Conservation (phyloP, 2,113 vertebrate genomes). For the Tupaia tana region DNA sequence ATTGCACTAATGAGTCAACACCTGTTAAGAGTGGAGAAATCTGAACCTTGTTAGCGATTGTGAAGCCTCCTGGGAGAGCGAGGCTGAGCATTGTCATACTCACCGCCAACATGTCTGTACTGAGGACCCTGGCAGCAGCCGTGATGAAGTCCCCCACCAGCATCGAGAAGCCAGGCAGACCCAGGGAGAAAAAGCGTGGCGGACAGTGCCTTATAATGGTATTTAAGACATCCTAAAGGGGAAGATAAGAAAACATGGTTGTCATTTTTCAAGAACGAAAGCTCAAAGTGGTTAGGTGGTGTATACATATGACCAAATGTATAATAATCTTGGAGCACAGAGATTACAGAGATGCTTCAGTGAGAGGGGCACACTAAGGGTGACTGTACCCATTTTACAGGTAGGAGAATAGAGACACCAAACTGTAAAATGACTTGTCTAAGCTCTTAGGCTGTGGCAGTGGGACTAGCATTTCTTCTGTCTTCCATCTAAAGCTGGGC, state of each 20-base stretch:
- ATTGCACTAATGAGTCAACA: constrained; percentile 82
- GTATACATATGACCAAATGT: neutral
- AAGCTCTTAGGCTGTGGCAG: neutral
- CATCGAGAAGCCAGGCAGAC: constrained; percentile 96
- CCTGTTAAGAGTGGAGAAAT: constrained; percentile 85
- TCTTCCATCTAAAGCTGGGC: neutral
- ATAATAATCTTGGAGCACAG: neutral
- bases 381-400: neutral
- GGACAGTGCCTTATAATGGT: constrained; percentile 95
- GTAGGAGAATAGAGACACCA: neutral
- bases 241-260: neutral
- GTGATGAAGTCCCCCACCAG: constrained; percentile 95
- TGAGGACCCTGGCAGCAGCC: constrained; percentile 91
- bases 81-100: constrained; percentile 81
- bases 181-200: constrained; percentile 96
- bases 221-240: constrained; percentile 93
- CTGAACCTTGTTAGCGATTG: constrained; percentile 80
- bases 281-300: neutral
- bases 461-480: neutral
- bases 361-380: neutral
- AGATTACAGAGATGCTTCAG: neutral
- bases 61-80: constrained; percentile 52
- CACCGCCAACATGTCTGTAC: constrained; percentile 90
- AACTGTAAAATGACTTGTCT: neutral
- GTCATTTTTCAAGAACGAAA: neutral